Percentiles rank a stretch among this genome's conserved stretches.
These are phyloP conservation scores for Holcopasites calliopsidis DNA, from an alignment of 1,140 invertebrate species.

Conservation along the genomic window DNA sequence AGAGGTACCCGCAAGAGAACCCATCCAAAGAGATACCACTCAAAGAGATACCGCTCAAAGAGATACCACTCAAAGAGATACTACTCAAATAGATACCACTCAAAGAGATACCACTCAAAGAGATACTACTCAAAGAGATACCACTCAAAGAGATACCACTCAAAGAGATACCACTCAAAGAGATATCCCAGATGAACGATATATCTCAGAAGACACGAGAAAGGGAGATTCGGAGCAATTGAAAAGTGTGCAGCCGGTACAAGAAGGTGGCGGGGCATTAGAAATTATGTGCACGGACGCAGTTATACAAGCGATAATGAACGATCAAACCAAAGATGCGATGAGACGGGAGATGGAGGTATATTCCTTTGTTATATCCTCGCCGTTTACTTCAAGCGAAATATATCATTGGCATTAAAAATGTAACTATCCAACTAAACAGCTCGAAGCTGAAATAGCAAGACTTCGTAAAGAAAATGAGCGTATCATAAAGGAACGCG, in stretches of 20 bases:
- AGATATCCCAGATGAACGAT: no score
- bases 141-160: background rate
- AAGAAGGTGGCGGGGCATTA: background rate
- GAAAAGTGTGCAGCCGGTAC: background rate
- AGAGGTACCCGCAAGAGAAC: background rate
- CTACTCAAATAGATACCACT: background rate
- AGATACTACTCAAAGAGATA: no score
- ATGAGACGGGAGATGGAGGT: slow-evolving; percentile 59
- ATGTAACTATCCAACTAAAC: background rate
- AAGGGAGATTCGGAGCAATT: background rate
- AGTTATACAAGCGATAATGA: slow-evolving; percentile 14
- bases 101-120: background rate
- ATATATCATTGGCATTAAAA: background rate
- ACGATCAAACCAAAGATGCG: slow-evolving; percentile 42
- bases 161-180: no score
- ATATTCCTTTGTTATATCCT: background rate
- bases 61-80: no score
- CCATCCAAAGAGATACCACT: background rate
- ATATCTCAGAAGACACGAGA: background rate
- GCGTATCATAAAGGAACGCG: slow-evolving; percentile 68
- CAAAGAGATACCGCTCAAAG: no score
- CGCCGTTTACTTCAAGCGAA: background rate
- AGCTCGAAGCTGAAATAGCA: slow-evolving; percentile 68
- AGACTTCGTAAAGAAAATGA: slow-evolving; percentile 71
- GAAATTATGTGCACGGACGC: slow-evolving; percentile 15